These are phyloP conservation scores for Dromius quadrimaculatus DNA, from an alignment of 2,888 invertebrate genomes.

Conservation along the genomic window DNA sequence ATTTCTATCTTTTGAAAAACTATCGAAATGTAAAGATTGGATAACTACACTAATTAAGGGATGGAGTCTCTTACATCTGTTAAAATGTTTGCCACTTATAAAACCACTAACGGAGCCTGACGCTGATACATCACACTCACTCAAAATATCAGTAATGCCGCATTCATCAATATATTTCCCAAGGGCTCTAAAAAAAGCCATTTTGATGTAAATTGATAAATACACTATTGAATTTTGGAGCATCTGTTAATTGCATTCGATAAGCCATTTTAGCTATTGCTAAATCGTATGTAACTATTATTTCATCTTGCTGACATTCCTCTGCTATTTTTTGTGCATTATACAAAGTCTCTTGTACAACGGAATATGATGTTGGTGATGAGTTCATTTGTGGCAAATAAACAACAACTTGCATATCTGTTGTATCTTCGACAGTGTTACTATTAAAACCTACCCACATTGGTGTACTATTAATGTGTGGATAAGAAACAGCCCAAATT, in stretches of 20 bases:
- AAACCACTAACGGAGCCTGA: conserved; percentile 56
- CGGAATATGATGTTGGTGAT: conserved; percentile 54
- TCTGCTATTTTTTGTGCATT: conserved; percentile 54
- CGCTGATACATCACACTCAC: conserved; percentile 57
- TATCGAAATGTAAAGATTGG: conserved; percentile 56
- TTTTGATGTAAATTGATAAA: conserved; percentile 53
- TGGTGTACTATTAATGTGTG: neutral
- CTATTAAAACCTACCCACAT: neutral
- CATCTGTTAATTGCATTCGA: neutral
- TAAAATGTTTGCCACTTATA: conserved; percentile 54
- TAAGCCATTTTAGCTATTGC: conserved; percentile 53
- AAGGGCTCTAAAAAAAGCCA: conserved; percentile 58
- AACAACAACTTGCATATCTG: conserved; percentile 52
- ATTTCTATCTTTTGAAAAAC: neutral
- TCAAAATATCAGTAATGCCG: conserved; percentile 55
- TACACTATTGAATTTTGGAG: neutral
- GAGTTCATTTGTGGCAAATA: conserved; percentile 54
- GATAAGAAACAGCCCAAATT: neutral
- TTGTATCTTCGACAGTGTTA: neutral
- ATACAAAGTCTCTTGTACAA: conserved; percentile 58
- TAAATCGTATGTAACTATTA: conserved; percentile 57
- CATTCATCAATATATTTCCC: conserved; percentile 57
- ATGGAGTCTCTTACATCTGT: conserved; percentile 51
- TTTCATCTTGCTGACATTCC: conserved; percentile 52
- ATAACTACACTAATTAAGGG: conserved; percentile 51